Evolutionary conservation across 1,140 invertebrate species (phyloP).

Genomic region (Aphidius ervi): DNA sequence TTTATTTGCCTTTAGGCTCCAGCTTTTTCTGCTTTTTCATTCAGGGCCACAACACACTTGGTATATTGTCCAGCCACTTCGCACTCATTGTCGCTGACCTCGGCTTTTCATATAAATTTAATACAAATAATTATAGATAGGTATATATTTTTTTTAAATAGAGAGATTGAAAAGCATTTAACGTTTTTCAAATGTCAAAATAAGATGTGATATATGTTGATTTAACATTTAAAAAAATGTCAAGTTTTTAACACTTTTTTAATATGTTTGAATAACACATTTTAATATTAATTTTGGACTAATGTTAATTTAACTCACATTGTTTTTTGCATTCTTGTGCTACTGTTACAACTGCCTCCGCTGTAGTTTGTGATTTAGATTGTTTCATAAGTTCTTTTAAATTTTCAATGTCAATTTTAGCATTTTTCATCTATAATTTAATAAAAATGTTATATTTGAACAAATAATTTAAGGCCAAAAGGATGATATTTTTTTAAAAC

Average conservation of each 20-base stretch:
- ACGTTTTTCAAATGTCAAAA: background rate
- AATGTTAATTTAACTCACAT: background rate
- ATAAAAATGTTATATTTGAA: too few species aligned
- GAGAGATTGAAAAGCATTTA: background rate
- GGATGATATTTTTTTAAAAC: background rate
- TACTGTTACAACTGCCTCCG: background rate
- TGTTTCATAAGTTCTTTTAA: background rate
- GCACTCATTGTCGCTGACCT: constrained; percentile 11
- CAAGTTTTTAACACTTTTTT: too few species aligned
- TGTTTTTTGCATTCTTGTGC: background rate
- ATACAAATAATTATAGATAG: background rate
- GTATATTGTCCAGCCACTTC: constrained; percentile 3
- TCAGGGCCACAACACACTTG: background rate
- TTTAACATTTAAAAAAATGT: too few species aligned
- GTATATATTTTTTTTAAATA: background rate
- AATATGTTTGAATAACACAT: too few species aligned
- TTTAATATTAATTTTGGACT: too few species aligned
- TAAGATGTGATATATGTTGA: too few species aligned
- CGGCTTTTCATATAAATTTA: constrained; percentile 11
- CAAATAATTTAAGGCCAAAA: too few species aligned
- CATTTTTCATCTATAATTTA: background rate
- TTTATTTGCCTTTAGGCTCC: too few species aligned
- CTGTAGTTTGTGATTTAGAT: background rate
- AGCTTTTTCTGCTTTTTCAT: too few species aligned
- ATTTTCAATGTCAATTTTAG: constrained; percentile 4